Base-by-base conservation (phyloP, 2,888 invertebrate genomes). In the Laspeyria flexula region DNA sequence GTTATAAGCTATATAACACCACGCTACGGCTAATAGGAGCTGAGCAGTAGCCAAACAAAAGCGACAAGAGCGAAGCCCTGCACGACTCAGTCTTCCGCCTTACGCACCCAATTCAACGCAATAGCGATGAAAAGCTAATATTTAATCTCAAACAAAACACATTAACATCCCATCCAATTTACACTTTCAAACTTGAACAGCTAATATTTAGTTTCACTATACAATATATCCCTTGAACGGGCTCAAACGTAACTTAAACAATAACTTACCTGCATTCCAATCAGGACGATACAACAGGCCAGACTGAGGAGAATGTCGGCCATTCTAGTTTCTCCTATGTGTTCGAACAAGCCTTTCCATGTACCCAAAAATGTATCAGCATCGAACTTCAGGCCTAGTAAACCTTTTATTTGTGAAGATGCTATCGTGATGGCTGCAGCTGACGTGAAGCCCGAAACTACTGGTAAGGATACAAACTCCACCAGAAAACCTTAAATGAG, bases 351-450 rank as follows among this genome's bases (percentile, higher is more conserved):
- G 29, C 93, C 90, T 37, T 71, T 81, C 94, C 95, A 95, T 1
- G 94, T 94, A 0, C 92, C 89, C 11, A 94, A 64, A 71, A 96
- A 95, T 9, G 90, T 93, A 65, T 95, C 95, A 0, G 94, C 94
- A 3, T 86, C 89, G 69, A 94, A 95, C 48, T 81, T 88, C 1
- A 95, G 74, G 0, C 95, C 96, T 0, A 96, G 79, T 9, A 96
- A 81, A 13, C 94, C 94, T 69, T 95, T 96, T n/a, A 96, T 88
- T 81, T 96, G 96, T 0, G 96, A 94, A 4, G 95, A 94, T 0
- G 95, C 95, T 61, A 96, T 96, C 10, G 96, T 96, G 2, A 96
- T 73, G 5, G 96, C 95, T 0, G 96, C 95, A 0, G 96, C 96
- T 0, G 96, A 96, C 1, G 96, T 96, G 78, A 96, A 96, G 0